A percentile compares a stretch with the other conserved stretches of the same genome.
These are phyloP conservation scores for Pinctada fucata DNA, from an alignment of 2,888 invertebrate genomes.

Conservation along the genomic window DNA sequence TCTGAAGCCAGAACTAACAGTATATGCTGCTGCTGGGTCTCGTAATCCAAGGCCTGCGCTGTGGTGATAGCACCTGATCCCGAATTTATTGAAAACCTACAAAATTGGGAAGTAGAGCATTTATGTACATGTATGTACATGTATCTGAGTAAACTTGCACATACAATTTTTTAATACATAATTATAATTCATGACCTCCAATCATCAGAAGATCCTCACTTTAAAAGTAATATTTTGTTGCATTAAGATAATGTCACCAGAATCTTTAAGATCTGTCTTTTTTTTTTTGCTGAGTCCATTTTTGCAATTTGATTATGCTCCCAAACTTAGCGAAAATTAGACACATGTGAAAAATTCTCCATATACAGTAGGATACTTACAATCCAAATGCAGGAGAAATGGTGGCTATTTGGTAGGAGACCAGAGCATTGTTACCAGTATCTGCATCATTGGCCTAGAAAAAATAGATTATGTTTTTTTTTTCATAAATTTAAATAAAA, in stretches of 20 bases:
- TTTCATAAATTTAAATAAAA: neutral
- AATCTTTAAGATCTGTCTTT: too few relatives aligned
- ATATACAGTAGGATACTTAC: neutral
- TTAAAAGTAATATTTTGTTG: too few relatives aligned
- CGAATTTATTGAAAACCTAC: slow-evolving; percentile 50
- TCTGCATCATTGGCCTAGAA: slow-evolving; percentile 23
- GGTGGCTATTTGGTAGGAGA: neutral
- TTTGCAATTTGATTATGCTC: too few relatives aligned
- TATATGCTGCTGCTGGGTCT: slow-evolving; percentile 45
- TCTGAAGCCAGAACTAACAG: slow-evolving; percentile 56
- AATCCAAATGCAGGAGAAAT: neutral
- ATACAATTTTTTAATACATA: too few relatives aligned
- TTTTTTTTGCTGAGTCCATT: too few relatives aligned
- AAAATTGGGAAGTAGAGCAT: slow-evolving; percentile 1
- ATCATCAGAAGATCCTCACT: too few relatives aligned
- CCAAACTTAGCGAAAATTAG: too few relatives aligned
- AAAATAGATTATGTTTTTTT: neutral
- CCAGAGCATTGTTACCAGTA: neutral
- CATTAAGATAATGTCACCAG: too few relatives aligned
- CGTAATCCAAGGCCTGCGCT: slow-evolving; percentile 55
- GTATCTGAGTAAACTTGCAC: too few relatives aligned
- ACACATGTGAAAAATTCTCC: too few relatives aligned
- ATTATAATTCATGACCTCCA: too few relatives aligned
- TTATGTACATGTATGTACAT: too few relatives aligned
- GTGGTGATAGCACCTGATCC: slow-evolving; percentile 54